Conservation (phyloP, 2,113 vertebrate genomes). For the Mesitornis unicolor region DNA sequence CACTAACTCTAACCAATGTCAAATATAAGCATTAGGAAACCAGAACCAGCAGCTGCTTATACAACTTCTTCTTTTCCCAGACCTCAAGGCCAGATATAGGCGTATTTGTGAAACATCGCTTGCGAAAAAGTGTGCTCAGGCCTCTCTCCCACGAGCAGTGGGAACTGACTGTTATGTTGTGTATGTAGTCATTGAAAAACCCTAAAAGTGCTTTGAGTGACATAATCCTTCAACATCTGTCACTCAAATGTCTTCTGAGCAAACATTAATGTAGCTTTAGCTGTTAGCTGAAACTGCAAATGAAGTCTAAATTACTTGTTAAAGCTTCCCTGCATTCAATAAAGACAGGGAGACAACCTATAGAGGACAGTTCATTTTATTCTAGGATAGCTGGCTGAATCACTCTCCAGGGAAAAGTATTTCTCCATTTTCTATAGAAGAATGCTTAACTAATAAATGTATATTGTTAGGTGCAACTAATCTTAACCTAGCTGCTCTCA, state of each 20-base stretch:
- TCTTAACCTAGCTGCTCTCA: not conserved
- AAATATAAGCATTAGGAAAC: not conserved
- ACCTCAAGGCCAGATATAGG: not conserved
- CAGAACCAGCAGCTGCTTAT: not conserved
- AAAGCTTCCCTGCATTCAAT: not conserved
- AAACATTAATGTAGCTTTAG: not conserved
- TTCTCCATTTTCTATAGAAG: not conserved
- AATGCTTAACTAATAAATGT: not conserved
- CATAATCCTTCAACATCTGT: not conserved
- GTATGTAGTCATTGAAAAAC: not conserved
- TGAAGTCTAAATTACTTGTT: not conserved
- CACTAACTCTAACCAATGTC: not conserved
- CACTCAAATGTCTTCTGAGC: not conserved
- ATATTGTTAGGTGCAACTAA: not conserved
- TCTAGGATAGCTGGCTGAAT: not conserved
- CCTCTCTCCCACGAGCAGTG: not conserved
- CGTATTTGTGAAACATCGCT: not conserved
- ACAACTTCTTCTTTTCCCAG: slow-evolving; percentile 13
- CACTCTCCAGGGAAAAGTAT: not conserved
- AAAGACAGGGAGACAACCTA: not conserved
- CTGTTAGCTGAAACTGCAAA: not conserved
- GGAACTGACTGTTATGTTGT: not conserved
- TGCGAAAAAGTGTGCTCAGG: rapidly evolving
- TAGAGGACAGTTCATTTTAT: not conserved
- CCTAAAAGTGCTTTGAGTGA: not conserved